Conservation (phyloP, 2,113 vertebrate genomes). For the Bos javanicus region DNA sequence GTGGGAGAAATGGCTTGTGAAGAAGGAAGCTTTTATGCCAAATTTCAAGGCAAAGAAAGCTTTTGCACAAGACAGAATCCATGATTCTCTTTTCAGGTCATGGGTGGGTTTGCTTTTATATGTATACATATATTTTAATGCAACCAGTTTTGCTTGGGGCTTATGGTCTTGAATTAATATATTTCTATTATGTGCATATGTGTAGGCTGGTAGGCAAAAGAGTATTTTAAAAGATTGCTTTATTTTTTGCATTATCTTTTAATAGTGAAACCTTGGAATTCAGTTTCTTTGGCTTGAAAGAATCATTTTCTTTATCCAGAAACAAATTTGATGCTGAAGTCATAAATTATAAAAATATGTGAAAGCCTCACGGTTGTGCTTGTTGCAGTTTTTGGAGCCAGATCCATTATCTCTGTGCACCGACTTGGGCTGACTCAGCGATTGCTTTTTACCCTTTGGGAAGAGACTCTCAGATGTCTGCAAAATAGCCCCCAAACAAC, state of each 20-base stretch:
- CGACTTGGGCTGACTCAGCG: background rate
- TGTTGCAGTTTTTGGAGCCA: background rate
- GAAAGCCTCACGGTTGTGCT: background rate
- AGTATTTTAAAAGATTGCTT: slow-evolving; percentile 23
- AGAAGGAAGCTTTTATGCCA: background rate
- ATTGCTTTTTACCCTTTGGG: background rate
- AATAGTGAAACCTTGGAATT: slow-evolving; percentile 36
- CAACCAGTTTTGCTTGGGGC: slow-evolving; percentile 5
- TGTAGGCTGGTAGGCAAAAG: background rate
- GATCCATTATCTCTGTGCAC: background rate
- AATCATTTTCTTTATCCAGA: slow-evolving; percentile 8
- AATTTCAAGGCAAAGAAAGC: background rate
- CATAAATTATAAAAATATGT: slow-evolving; percentile 36
- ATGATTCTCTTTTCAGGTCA: slow-evolving; percentile 24
- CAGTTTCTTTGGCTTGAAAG: background rate
- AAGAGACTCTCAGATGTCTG: background rate
- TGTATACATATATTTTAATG: background rate
- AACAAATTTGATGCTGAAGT: slow-evolving; percentile 16
- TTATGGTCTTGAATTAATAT: slow-evolving; percentile 23
- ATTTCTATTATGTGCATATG: background rate
- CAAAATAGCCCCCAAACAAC: background rate
- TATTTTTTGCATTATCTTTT: slow-evolving; percentile 19
- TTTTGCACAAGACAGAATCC: background rate
- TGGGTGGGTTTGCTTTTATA: background rate
- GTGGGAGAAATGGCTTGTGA: background rate